Base-by-base conservation (phyloP, 1,140 invertebrate species). In the Holcopasites calliopsidis region DNA sequence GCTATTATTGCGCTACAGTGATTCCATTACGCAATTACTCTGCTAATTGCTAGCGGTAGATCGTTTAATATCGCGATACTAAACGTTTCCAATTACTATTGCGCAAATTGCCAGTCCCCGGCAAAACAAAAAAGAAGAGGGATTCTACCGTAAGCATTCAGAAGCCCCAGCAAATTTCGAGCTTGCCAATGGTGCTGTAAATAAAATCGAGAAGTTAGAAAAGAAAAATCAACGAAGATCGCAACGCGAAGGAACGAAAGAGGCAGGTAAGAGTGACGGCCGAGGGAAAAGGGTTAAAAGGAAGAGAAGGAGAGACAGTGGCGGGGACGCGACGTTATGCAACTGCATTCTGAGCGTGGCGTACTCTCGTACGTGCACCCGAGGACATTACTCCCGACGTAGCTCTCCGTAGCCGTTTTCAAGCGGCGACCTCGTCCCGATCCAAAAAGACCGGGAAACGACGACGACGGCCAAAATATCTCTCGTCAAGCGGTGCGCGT, bases 321-420 rank as follows among this genome's bases (percentile, higher is more conserved):
- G 21, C 38, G 35, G 44, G 31, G 18, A 57, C n/a, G 77, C 44
- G 44, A 44, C 66, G 73, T 85, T 85, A 85, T 80, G 82, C 83
- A 85, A 84, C 80, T 72, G 77, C 82, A 84, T 84, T 84, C 83
- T 82, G 64, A 75, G 55, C 75, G 71, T 50, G 54, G 73, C 65
- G 73, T 74, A 75, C 62, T 61, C 60, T 74, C 55, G 44, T 77
- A 78, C 62, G 68, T 81, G 83, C 76, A 84, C 73, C 77, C 76
- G 82, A 85, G 82, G 79, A 84, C 83, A 77, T 84, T 85, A 84
- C 83, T 76, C 82, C 71, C 79, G 69, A 58, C 77, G 81, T 71
- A 44, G 42, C 18, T 18, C 58, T 83, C 55, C 55, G 61, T 55
- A 38, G 58, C 65, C 62, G 49, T 69, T 75, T 52, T 23, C 47